Conservation (phyloP, 2,797 vertebrate genomes). For the Coregonus suidteri region DNA sequence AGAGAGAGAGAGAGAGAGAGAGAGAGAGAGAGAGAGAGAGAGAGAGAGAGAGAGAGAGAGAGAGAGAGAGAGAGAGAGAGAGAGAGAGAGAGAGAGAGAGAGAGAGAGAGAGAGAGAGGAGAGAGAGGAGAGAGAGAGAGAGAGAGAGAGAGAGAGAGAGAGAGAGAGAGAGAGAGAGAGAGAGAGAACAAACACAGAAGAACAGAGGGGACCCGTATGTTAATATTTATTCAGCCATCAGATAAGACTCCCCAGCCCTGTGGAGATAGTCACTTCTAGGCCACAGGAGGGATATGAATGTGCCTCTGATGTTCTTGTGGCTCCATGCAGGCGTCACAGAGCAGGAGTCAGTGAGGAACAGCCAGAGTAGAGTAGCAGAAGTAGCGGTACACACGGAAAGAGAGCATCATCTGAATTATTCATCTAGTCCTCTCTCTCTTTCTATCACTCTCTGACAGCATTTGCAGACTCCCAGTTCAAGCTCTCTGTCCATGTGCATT, state of each 20-base stretch:
- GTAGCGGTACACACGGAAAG: conserved; percentile 31
- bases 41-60: not conserved
- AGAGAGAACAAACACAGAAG: not conserved
- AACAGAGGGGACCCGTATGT: conserved; percentile 1
- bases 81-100: too few species aligned
- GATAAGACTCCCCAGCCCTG: not conserved
- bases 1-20: not conserved
- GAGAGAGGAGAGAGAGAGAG: too few species aligned
- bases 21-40: not conserved
- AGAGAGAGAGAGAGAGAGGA: too few species aligned
- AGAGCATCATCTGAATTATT: not conserved
- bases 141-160: too few species aligned
- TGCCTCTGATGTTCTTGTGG: conserved; percentile 18
- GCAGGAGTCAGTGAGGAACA: not conserved
- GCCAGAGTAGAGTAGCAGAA: not conserved
- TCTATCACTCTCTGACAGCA: conserved; percentile 47
- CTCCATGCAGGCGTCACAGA: conserved; percentile 4
- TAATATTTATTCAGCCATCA: conserved; percentile 9
- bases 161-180: not conserved
- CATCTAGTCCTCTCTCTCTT: conserved; percentile 8
- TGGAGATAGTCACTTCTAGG: not conserved
- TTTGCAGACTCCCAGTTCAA: conserved; percentile 46
- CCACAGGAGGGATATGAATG: not conserved
- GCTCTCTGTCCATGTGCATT: conserved; percentile 39
- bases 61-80: not conserved